A percentile compares a stretch with the other conserved stretches of the same genome.
These are phyloP conservation scores for Microplitis manilae DNA, from an alignment of 2,888 invertebrate species.

Conservation along the genomic window DNA sequence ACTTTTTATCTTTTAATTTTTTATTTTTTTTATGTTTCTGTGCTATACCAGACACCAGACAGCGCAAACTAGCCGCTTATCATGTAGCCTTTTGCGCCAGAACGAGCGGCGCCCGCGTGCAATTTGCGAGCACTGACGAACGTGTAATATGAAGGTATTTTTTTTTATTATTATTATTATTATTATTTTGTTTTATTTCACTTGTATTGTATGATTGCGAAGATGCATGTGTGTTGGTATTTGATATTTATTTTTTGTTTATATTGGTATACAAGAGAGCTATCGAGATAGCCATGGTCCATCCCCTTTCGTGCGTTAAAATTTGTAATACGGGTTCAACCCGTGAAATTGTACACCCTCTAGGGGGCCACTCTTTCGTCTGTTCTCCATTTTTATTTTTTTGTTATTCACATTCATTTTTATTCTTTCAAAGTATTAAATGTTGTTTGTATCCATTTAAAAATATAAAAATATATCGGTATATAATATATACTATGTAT, in stretches of 20 bases:
- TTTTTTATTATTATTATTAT: neutral
- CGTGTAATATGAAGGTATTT: slow-evolving; percentile 47
- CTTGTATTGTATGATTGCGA: slow-evolving; percentile 7
- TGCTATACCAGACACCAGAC: slow-evolving; percentile 35
- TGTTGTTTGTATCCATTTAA: slow-evolving; percentile 9
- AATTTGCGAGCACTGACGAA: slow-evolving; percentile 51
- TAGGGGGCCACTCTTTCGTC: slow-evolving; percentile 12
- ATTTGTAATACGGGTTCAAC: slow-evolving; percentile 43
- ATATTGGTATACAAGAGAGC: slow-evolving; percentile 24
- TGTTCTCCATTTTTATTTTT: slow-evolving; percentile 40
- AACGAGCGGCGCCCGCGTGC: slow-evolving; percentile 49
- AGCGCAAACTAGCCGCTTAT: slow-evolving; percentile 50
- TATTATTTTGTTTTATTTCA: slow-evolving; percentile 30
- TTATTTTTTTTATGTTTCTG: slow-evolving; percentile 31
- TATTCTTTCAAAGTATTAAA: slow-evolving; percentile 6
- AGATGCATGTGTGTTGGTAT: slow-evolving; percentile 16
- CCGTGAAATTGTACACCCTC: slow-evolving; percentile 39
- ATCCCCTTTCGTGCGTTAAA: slow-evolving; percentile 40
- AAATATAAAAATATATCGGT: neutral
- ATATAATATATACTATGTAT: neutral
- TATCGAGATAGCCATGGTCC: slow-evolving; percentile 38
- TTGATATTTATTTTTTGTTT: slow-evolving; percentile 11
- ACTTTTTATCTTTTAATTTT: slow-evolving; percentile 26
- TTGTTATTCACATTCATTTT: slow-evolving; percentile 29
- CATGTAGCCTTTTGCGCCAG: slow-evolving; percentile 46